Evolutionary conservation across 2,888 invertebrate species (phyloP), one percentile per base, ranked within the genome.

Genomic region (Oscheius onirici): DNA sequence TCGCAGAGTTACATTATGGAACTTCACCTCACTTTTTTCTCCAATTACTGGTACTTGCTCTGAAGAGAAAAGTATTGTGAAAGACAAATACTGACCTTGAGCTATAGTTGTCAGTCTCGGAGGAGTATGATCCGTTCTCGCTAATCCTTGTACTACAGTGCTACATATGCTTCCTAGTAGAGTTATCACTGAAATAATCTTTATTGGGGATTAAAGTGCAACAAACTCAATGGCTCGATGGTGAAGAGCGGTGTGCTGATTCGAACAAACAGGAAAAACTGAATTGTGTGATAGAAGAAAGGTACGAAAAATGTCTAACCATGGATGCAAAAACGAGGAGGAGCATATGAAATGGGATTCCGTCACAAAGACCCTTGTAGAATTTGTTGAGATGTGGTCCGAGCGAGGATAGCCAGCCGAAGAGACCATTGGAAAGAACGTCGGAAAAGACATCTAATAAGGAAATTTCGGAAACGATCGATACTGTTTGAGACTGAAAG

Each of bases 351-450:
- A 69, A 20, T 2, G 69, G 69, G 11, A 69, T 52, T 13, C 54
- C 69, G 34, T 69, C 54, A 40, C 22, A 69, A 11, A 69, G 22
- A 26, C 46, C 54, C 8, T 60, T 60, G 44, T 52, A 69, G 49
- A 69, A 69, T 49, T 69, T 60, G 61, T 69, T 69, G 17, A 69
- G 26, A 61, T 69, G 69, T 13, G 60, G 49, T 5, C 60, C 69
- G 3, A 68, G 49, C n/a, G 55, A 20, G 24, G 68, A 68, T 2
- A 68, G 55, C 55, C 55, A 71, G 28, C 71, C 66, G 26, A 66
- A 71, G 13, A 71, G 40, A 20, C 66, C 58, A 24, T 71, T 65
- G 15, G 71, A 65, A 20, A 71, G 26, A 8, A 71, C 71, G 46
- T 71, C 57, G 17, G 71, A 46, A 26, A 71, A 58, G 8, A 66